These are phyloP conservation scores for Pedionomus torquatus DNA, from an alignment of 2,113 vertebrate genomes.

Conservation along the genomic window DNA sequence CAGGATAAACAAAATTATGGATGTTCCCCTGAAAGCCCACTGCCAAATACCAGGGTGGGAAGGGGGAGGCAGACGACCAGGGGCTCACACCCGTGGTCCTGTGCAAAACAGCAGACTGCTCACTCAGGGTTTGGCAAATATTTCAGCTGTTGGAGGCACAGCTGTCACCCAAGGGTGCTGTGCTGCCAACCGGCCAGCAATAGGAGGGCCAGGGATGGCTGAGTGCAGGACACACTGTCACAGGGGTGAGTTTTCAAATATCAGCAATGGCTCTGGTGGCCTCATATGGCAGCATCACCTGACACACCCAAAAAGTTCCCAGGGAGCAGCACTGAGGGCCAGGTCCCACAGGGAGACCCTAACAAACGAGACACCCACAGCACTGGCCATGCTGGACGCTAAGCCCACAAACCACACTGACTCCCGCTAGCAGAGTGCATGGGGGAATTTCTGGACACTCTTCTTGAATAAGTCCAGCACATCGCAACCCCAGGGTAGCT, in stretches of 20 bases:
- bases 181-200: not conserved
- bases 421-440: fast-evolving
- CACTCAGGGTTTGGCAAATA: not conserved
- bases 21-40: not conserved
- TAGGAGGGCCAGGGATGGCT: not conserved
- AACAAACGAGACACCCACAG: fast-evolving
- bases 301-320: not conserved
- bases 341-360: fast-evolving
- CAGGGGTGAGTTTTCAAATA: not conserved
- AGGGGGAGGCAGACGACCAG: not conserved
- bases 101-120: not conserved
- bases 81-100: fast-evolving
- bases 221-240: fast-evolving
- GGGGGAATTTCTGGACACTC: not conserved
- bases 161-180: not conserved
- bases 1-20: not conserved
- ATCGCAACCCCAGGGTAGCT: not conserved
- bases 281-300: not conserved
- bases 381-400: fast-evolving
- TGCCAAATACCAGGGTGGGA: fast-evolving
- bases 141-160: not conserved
- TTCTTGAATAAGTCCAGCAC: not conserved
- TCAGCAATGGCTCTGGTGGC: fast-evolving
- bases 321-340: not conserved
- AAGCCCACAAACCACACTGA: fast-evolving